Base-by-base conservation (phyloP, 2,797 vertebrate species). In the Aeoliscus strigatus region DNA sequence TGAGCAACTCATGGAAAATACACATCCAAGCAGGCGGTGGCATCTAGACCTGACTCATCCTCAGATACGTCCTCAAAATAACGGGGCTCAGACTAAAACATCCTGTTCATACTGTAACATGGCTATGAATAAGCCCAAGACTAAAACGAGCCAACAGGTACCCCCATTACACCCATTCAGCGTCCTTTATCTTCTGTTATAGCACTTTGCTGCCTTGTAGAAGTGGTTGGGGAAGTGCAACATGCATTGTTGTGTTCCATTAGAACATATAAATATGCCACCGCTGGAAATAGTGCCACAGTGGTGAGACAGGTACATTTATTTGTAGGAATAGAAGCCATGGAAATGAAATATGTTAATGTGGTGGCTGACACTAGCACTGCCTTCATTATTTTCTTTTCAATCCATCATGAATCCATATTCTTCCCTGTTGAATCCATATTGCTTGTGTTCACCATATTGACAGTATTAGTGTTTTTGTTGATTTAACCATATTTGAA, bases 211-310 rank as follows among this genome's bases (percentile, higher is more conserved):
- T 17, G 25, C 35, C 3, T 6, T n/a, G 23, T 17, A 6, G 27
- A 45, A 67, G 27, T 45, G 39, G 32, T 39, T 36, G 51, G 15
- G 40, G 40, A 58, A 45, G 51, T 48, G 37, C 11, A 35, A 17
- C 32, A 40, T 36, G 63, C n/a, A n/a, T 73, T 64, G 73, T 77
- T 77, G 70, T 75, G 56, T 80, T 81, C 84, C 82, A 84, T 86
- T 84, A 81, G 73, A 60, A 25, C 41, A 43, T 38, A 2, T 55
- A 57, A 72, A 74, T 54, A 69, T 41, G 23, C 1, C 28, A 38
- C 17, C 34, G 41, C 26, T 46, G n/a, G 69, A 74, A 80, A 75
- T 56, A 71, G 56, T 33, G 24, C 48, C 26, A 34, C 51, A 16
- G 27, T 14, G 37, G 13, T 14, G 28, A 9, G 10, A 11, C 16